Evolutionary conservation across 2,113 vertebrate genomes (phyloP).

Genomic region (Mola mola): DNA sequence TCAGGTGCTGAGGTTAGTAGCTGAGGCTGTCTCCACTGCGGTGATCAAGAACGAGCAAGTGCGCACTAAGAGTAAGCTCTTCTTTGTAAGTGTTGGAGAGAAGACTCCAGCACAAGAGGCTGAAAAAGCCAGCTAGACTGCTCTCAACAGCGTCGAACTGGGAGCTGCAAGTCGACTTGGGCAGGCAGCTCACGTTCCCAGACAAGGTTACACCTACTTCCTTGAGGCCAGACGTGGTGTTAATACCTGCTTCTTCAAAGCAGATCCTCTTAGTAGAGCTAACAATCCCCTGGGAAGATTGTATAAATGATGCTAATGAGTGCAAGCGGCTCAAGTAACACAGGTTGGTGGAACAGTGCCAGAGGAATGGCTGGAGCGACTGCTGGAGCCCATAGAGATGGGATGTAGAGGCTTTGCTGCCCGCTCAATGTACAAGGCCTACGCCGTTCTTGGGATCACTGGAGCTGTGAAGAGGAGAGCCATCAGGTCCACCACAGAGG

Average conservation of each 20-base stretch:
- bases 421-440: background rate
- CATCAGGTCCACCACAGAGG: background rate
- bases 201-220: background rate
- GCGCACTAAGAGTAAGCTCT: too few species aligned
- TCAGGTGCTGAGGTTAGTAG: too few species aligned
- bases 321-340: background rate
- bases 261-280: background rate
- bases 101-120: too few species aligned
- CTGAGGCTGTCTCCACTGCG: too few species aligned
- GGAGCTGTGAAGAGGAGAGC: background rate
- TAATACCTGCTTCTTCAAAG: background rate
- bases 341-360: background rate
- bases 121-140: background rate
- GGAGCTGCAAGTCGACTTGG: background rate
- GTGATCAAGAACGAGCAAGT: too few species aligned
- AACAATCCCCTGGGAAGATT: background rate
- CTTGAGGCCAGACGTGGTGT: background rate
- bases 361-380: background rate
- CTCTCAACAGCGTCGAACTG: background rate
- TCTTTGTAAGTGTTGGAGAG: too few species aligned
- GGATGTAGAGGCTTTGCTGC: conserved; percentile 3
- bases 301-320: background rate
- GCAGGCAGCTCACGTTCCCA: conserved; percentile 5
- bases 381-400: background rate
- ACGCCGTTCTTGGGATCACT: background rate